phyloP scores from a whole-genome alignment of 35 echinoderm and acorn worm genomes.

The Apostichopus japonicus region DNA sequence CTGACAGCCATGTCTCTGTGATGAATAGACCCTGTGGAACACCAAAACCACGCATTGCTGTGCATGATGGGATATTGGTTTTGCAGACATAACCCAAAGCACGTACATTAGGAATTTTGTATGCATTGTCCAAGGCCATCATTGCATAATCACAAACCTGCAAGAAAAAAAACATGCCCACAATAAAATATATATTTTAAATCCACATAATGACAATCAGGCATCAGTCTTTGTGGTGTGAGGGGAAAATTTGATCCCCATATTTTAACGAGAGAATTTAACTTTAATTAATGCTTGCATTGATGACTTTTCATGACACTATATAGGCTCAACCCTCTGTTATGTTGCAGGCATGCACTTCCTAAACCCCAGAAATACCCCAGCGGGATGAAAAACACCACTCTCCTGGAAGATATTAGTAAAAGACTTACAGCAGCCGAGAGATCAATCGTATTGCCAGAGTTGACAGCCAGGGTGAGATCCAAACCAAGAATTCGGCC shows the following conservation, averaged over 20 bases:
- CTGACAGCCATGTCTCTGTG: conserved; percentile 59
- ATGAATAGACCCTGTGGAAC: conserved; percentile 46
- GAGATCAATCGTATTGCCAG: conserved; percentile 41
- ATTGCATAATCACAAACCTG: conserved; percentile 8
- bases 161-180: background rate
- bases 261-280: no score
- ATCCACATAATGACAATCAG: no score
- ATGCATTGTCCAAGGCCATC: conserved; percentile 39
- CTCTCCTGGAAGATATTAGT: no score
- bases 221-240: no score
- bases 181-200: no score
- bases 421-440: conserved; percentile 49
- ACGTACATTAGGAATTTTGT: background rate
- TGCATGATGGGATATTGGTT: conserved; percentile 64
- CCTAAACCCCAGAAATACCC: no score
- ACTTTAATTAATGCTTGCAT: no score
- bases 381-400: no score
- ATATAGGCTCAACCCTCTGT: no score
- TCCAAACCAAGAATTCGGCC: conserved; percentile 67
- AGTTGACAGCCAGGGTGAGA: conserved; percentile 54
- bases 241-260: no score
- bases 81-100: conserved; percentile 46
- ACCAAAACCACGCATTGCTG: conserved; percentile 70
- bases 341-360: no score
- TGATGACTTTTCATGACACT: no score